A percentile compares a stretch with the other conserved stretches of the same genome.
phyloP scores from a whole-genome alignment of 1,140 invertebrate genomes.

The Globodera rostochiensis region DNA sequence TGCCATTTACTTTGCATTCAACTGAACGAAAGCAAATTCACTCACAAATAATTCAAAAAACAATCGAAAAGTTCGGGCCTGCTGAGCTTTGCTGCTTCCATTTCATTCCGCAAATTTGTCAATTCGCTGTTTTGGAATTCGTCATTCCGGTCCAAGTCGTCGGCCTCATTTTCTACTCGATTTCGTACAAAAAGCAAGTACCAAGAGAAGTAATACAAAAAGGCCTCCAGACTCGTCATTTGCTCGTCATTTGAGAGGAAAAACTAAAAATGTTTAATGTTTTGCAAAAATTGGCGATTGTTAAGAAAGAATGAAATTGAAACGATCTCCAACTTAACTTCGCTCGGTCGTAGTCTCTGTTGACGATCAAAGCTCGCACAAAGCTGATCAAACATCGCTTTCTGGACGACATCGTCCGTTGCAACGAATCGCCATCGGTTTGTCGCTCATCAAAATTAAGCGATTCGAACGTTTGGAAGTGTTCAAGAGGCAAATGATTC shows the following conservation, averaged over 20 bases:
- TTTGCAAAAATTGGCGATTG: background rate
- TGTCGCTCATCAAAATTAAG: background rate
- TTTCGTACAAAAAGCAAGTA: conserved; percentile 50
- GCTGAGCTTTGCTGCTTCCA: conserved; percentile 43
- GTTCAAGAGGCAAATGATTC: conserved; percentile 25
- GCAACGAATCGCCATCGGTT: conserved; percentile 7
- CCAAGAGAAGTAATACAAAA: conserved; percentile 55
- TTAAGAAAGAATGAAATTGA: too few relatives aligned
- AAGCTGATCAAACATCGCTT: conserved; percentile 33
- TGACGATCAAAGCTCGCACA: conserved; percentile 39
- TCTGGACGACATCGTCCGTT: background rate
- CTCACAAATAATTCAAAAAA: conserved; percentile 52
- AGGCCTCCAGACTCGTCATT: conserved; percentile 35
- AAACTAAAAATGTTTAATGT: conserved; percentile 8
- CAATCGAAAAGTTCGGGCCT: conserved; percentile 43
- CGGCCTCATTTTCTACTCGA: conserved; percentile 37
- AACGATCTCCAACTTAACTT: conserved; percentile 7
- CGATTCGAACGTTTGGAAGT: conserved; percentile 6
- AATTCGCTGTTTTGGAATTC: conserved; percentile 25
- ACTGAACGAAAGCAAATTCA: background rate
- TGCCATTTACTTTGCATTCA: conserved; percentile 7
- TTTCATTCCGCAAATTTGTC: conserved; percentile 38
- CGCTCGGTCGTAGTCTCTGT: conserved; percentile 37
- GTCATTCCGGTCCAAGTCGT: conserved; percentile 41
- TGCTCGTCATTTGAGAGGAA: conserved; percentile 16